phyloP scores from a whole-genome alignment of 2,113 vertebrate species.

The Prunella fulvescens region DNA sequence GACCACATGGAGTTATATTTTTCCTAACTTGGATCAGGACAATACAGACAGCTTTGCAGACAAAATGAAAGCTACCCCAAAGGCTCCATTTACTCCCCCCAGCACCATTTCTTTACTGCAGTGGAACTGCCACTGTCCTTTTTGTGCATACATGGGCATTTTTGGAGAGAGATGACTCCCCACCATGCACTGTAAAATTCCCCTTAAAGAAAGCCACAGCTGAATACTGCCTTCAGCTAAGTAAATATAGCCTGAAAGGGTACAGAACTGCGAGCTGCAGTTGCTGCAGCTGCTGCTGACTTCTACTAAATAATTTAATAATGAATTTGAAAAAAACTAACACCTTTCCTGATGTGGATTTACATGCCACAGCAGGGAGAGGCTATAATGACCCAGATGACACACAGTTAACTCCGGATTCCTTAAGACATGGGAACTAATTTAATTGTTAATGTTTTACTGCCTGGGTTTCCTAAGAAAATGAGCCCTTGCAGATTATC shows the following conservation, averaged over 20 bases:
- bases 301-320: not conserved
- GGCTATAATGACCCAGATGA: not conserved
- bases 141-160: not conserved
- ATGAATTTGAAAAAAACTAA: not conserved
- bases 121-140: not conserved
- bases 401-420: not conserved
- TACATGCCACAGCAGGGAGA: not conserved
- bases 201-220: not conserved
- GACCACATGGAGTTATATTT: not conserved
- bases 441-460: conserved; percentile 5
- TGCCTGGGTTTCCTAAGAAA: conserved; percentile 16
- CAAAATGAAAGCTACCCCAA: not conserved
- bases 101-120: not conserved
- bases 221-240: not conserved
- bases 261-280: not conserved
- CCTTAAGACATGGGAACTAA: not conserved
- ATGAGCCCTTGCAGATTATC: not conserved
- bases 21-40: not conserved
- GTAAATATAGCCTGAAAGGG: not conserved
- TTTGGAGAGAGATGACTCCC: not conserved
- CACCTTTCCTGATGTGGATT: not conserved
- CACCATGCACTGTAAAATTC: not conserved
- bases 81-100: not conserved
- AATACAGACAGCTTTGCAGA: not conserved
- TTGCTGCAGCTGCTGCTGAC: not conserved